Evolutionary conservation across 2,113 vertebrate genomes (phyloP), one percentile per base, ranked within the genome.

Genomic region (Bubo bubo): DNA sequence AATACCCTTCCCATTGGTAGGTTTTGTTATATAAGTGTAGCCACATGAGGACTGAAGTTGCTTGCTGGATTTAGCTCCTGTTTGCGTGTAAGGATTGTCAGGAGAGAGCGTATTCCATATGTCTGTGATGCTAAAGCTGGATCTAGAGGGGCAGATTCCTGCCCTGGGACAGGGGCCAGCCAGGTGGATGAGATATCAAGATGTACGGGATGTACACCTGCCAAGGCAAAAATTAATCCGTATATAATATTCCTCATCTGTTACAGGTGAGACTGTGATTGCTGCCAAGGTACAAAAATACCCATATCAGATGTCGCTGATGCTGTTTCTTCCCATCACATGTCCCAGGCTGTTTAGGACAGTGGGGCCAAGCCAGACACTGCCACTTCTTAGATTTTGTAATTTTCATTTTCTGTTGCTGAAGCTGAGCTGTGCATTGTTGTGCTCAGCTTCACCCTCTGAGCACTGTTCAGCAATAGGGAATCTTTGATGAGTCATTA

Each of bases 141-240:
- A 70, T 86, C n/a, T 52, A 28, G 71, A 70, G 71, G 35, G 39
- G 45, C 0, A 6, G 77, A 64, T 94, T 49, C 58, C 77, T 73
- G 3, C n/a, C 52, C 70, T 80, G 86, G 82, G 88, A 86, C 35
- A 64, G 80, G n/a, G 56, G 53, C 83, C 73, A 93, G 64, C 17
- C 56, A 0, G 3, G 2, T 79, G 84, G 28, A 14, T 64, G 52
- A 34, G 77, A 14, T 59, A 32, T 22, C 14, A 14, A 30, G 59
- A 52, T 35, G 32, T 58, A 59, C 52, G 47, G 67, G 74, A 60
- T 26, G 28, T 52, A 27, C 49, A 86, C 41, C 66, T 94, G 93
- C 87, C 77, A 88, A 91, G 89, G 55, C 23, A 79, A 70, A 91
- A 79, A 59, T 39, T 74, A 72, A 83, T 91, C 71, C 83, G 71